Evolutionary conservation across 2,888 invertebrate species (phyloP), one percentile per base, ranked within the genome.

Genomic region (Drosophila mulleri): DNA sequence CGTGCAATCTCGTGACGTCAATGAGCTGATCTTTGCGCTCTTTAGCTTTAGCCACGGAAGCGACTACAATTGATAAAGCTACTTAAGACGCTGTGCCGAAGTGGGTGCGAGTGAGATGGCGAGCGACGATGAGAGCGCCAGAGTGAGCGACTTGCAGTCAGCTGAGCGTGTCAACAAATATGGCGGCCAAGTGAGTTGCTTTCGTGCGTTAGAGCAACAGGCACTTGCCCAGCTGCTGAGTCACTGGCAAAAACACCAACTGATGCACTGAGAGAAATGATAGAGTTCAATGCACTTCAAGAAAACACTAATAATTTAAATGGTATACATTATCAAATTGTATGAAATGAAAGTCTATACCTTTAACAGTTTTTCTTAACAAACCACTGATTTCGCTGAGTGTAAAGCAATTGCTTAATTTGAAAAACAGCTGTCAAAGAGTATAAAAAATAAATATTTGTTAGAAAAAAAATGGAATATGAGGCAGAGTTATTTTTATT

Each of bases 131-230:
- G 61, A 47, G 53, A 58, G 42, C 32, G 50, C 18, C 7, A 26
- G n/a, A 63, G 42, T 37, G 48, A 42, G 35, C 26, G 29, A 37
- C 45, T 48, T 18, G 44, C 67, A 67, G 61, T 72, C 67, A 76
- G 72, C 75, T 75, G 78, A 71, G 75, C 56, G 61, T 45, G 50
- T 41, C 59, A 54, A 26, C 59, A 56, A 78, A 67, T 44, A 75
- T 66, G 75, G 63, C 75, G 64, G 52, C 42, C 60, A 69, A 26
- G 35, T 20, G 41, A 53, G 42, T 35, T 16, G 50, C 41, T 41
- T 45, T 63, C 18, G n/a, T 63, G 67, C 62, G 60, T 72, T 63
- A 73, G 64, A 74, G 73, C 75, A 75, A 75, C 76, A 75, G 67
- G 72, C 75, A 53, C 64, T 67, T 59, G 53, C 37, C 53, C 60